These are phyloP conservation scores for Amiota minor DNA, from an alignment of 2,888 invertebrate genomes.

Conservation along the genomic window DNA sequence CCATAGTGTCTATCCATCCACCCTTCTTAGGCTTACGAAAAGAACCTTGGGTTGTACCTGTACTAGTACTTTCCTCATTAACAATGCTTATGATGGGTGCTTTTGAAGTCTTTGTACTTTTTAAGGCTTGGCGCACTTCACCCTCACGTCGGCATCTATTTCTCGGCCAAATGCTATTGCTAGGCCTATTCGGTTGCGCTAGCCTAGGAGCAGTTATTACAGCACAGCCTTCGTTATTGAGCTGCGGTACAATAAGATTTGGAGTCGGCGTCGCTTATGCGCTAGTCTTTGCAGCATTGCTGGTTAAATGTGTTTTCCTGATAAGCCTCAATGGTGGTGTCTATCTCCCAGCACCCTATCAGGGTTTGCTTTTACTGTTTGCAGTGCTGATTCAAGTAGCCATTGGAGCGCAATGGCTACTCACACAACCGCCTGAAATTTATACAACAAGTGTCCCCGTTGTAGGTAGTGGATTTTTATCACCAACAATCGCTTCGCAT, in stretches of 20 bases:
- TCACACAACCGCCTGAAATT: slow-evolving; percentile 83
- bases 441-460: slow-evolving; percentile 74
- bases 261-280: slow-evolving; percentile 88
- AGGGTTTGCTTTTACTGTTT: slow-evolving; percentile 89
- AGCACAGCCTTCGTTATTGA: slow-evolving; percentile 84
- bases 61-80: slow-evolving; percentile 87
- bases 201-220: slow-evolving; percentile 86
- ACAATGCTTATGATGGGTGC: slow-evolving; percentile 89
- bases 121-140: slow-evolving; percentile 87
- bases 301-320: slow-evolving; percentile 95
- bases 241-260: slow-evolving; percentile 87
- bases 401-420: slow-evolving; percentile 88
- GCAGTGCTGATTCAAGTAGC: slow-evolving; percentile 92
- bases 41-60: slow-evolving; percentile 93
- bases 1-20: slow-evolving; percentile 65
- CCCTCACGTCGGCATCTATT: slow-evolving; percentile 89
- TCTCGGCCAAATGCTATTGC: slow-evolving; percentile 87
- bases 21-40: slow-evolving; percentile 76
- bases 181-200: slow-evolving; percentile 87
- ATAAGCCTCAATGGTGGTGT: slow-evolving; percentile 93
- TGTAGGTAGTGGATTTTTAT: slow-evolving; percentile 60
- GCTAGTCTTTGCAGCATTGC: slow-evolving; percentile 89
- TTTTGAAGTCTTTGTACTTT: slow-evolving; percentile 92
- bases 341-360: slow-evolving; percentile 93
- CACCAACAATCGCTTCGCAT: slow-evolving; percentile 62